These are phyloP conservation scores for Hipposideros larvatus DNA, from an alignment of 2,797 vertebrate species.

Conservation along the genomic window DNA sequence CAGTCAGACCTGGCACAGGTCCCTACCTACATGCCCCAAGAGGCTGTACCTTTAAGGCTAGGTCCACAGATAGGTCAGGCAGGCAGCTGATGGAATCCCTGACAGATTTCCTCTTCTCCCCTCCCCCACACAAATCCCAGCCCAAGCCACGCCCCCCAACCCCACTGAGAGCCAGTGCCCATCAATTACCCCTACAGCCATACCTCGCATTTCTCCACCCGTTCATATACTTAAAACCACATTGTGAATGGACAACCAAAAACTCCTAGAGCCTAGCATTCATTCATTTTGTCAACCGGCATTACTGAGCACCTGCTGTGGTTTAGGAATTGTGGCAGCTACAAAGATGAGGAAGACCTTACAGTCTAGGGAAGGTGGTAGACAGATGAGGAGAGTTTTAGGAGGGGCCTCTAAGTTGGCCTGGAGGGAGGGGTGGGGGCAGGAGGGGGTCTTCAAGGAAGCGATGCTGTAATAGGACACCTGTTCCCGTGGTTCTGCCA, in stretches of 20 bases:
- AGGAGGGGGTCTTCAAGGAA: neutral
- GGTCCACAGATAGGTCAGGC: neutral
- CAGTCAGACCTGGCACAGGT: neutral
- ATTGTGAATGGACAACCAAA: neutral
- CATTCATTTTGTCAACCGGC: neutral
- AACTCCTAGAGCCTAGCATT: neutral
- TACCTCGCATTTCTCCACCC: neutral
- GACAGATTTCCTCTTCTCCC: neutral
- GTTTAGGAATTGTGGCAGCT: neutral
- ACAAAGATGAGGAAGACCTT: neutral
- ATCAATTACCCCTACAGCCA: neutral
- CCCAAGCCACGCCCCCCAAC: too few relatives aligned
- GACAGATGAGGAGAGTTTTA: neutral
- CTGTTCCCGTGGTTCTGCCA: neutral
- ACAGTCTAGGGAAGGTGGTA: neutral
- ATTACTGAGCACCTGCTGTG: neutral
- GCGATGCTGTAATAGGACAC: neutral
- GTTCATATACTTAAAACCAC: slow-evolving; percentile 7
- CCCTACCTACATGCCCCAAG: neutral
- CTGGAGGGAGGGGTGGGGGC: neutral
- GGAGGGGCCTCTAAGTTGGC: neutral
- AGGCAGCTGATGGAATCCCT: neutral
- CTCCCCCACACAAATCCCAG: neutral
- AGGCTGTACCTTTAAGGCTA: neutral
- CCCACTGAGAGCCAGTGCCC: neutral